Evolutionary conservation across 2,113 vertebrate species (phyloP).

Genomic region (Aptenodytes forsteri): DNA sequence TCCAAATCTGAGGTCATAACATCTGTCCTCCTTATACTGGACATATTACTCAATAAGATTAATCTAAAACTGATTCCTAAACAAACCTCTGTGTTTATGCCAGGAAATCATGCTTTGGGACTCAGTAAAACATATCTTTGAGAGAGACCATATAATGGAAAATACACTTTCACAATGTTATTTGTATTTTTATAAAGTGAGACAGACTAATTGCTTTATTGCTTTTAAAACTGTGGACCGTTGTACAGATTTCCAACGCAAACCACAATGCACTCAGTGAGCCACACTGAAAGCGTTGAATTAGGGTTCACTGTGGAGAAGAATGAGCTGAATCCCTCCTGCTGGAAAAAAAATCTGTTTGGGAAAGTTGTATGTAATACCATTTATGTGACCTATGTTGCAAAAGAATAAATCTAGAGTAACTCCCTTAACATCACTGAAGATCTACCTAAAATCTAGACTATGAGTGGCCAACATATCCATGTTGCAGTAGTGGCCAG

Average conservation of each 20-base stretch:
- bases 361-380: not conserved
- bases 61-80: not conserved
- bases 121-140: not conserved
- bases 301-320: not conserved
- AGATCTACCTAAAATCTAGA: not conserved
- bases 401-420: not conserved
- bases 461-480: not conserved
- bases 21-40: not conserved
- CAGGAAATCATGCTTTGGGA: not conserved
- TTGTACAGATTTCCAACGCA: not conserved
- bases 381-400: not conserved
- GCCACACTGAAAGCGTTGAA: not conserved
- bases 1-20: not conserved
- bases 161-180: not conserved
- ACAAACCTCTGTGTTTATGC: not conserved
- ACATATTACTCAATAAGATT: not conserved
- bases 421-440: not conserved
- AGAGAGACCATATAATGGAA: not conserved
- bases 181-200: not conserved
- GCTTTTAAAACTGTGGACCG: not conserved
- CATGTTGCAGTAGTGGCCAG: not conserved
- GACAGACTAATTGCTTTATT: not conserved
- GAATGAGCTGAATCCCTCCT: not conserved
- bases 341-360: not conserved
- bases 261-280: not conserved